Evolutionary conservation across 2,113 vertebrate genomes (phyloP).

Genomic region (Elaphurus davidianus): DNA sequence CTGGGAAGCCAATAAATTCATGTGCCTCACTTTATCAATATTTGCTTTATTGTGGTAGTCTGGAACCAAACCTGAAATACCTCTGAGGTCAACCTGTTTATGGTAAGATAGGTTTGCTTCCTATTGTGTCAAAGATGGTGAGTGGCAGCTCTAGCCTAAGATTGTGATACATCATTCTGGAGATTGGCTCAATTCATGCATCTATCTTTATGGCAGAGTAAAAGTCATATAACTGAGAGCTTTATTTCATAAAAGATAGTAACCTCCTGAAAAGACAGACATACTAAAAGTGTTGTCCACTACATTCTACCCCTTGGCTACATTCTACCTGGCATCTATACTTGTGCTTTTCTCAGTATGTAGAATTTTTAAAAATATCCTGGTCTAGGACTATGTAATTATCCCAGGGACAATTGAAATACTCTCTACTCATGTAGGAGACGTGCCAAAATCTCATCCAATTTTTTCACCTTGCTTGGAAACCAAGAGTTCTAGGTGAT

Average conservation of each 20-base stretch:
- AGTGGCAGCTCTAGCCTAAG: background rate
- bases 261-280: background rate
- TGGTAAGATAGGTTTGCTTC: background rate
- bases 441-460: background rate
- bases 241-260: background rate
- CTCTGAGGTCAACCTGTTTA: background rate
- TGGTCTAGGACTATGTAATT: background rate
- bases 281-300: background rate
- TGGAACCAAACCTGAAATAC: background rate
- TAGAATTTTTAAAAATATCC: background rate
- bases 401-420: background rate
- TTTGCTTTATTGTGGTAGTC: background rate
- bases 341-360: background rate
- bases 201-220: background rate
- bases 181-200: background rate
- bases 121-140: background rate
- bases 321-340: background rate
- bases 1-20: background rate
- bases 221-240: background rate
- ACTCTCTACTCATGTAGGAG: background rate
- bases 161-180: background rate
- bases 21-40: background rate
- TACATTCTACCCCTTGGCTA: background rate
- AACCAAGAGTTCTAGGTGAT: background rate
- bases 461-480: background rate